Percentiles rank a stretch among this genome's conserved stretches.
Evolutionary conservation across 1,140 invertebrate species (phyloP).

Genomic region (Aphelenchoides besseyi): DNA sequence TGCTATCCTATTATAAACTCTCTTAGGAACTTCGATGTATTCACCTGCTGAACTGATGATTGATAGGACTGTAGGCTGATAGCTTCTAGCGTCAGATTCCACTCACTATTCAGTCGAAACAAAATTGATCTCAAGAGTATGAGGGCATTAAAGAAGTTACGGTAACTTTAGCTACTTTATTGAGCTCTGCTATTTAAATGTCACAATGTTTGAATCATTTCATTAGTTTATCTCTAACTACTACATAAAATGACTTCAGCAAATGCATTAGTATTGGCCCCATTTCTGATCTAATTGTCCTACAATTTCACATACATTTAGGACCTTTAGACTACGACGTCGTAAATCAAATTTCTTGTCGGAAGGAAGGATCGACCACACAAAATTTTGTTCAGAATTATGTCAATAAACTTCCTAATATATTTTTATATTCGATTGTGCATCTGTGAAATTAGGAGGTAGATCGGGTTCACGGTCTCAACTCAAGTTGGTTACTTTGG

Average conservation of each 20-base stretch:
- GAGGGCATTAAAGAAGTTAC: not conserved
- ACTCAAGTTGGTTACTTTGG: no score
- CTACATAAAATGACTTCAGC: not conserved
- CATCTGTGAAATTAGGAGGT: not conserved
- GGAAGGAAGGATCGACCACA: not conserved
- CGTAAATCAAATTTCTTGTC: not conserved
- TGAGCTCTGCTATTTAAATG: not conserved
- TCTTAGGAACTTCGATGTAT: not conserved
- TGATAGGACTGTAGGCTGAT: not conserved
- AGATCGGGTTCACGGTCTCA: not conserved
- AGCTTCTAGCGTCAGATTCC: not conserved
- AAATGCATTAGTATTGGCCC: not conserved
- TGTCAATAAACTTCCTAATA: not conserved
- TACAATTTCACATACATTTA: not conserved
- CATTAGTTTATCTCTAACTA: not conserved
- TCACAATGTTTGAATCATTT: not conserved
- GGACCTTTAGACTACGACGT: not conserved
- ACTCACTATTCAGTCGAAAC: not conserved
- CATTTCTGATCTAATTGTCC: not conserved
- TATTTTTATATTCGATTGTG: not conserved
- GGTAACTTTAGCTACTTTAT: not conserved
- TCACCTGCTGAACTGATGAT: not conserved
- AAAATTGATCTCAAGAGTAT: no score
- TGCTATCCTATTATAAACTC: not conserved
- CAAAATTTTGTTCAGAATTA: not conserved